These are phyloP conservation scores for Triplophysa rosa DNA, from an alignment of 2,113 vertebrate genomes.

Conservation along the genomic window DNA sequence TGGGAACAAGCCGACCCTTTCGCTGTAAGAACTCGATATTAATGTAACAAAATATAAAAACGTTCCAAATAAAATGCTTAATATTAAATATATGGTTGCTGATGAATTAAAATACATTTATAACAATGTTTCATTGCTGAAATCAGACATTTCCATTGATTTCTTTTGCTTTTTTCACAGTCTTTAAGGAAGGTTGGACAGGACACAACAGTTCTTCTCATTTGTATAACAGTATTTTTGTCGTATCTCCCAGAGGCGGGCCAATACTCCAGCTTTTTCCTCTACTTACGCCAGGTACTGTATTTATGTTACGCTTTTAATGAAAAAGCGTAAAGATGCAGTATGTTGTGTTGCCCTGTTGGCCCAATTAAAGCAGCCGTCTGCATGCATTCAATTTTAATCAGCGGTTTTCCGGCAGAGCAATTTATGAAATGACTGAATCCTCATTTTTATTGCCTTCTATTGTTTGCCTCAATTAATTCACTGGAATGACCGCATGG, in stretches of 20 bases:
- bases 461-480: slow-evolving; percentile 8
- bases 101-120: too few relatives aligned
- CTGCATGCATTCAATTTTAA: slow-evolving; percentile 7
- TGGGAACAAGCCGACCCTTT: slow-evolving; percentile 96
- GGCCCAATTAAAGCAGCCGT: neutral
- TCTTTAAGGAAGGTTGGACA: slow-evolving; percentile 93
- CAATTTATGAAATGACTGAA: neutral
- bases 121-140: too few relatives aligned
- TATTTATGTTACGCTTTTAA: neutral
- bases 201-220: slow-evolving; percentile 83
- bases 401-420: neutral
- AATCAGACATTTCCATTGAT: too few relatives aligned
- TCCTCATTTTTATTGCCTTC: neutral
- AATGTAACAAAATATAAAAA: neutral
- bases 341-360: slow-evolving; percentile 8
- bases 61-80: too few relatives aligned
- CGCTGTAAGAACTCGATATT: slow-evolving; percentile 72
- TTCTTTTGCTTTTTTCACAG: slow-evolving; percentile 64
- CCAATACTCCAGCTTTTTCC: slow-evolving; percentile 97
- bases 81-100: too few relatives aligned
- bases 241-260: slow-evolving; percentile 94
- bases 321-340: neutral
- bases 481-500: neutral
- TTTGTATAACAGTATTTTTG: slow-evolving; percentile 93
- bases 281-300: slow-evolving; percentile 90